phyloP scores from a whole-genome alignment of 2,888 invertebrate genomes.

The Steinernema hermaphroditum region DNA sequence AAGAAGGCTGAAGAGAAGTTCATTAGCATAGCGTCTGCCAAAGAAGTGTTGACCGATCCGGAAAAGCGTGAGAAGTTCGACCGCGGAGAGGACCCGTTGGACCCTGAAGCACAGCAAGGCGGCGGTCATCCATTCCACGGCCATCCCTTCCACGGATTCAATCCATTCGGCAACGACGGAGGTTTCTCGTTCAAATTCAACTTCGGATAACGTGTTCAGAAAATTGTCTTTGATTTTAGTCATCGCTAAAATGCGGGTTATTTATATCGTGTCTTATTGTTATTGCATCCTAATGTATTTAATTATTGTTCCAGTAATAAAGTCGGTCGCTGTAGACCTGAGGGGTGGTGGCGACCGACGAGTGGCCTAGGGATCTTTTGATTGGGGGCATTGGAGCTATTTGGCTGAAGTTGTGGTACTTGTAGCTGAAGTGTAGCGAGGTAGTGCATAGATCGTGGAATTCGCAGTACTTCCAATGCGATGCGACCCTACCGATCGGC shows the following conservation, averaged over 20 bases:
- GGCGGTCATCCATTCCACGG: conserved; percentile 44
- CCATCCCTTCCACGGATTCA: conserved; percentile 36
- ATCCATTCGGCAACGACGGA: conserved; percentile 50
- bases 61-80: conserved; percentile 94
- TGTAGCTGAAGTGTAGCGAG: too few species aligned
- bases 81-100: conserved; percentile 90
- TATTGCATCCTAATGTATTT: background rate
- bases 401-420: too few species aligned
- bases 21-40: conserved; percentile 96
- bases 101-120: conserved; percentile 78
- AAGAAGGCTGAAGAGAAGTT: conserved; percentile 94
- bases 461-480: too few species aligned
- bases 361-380: too few species aligned
- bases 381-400: too few species aligned
- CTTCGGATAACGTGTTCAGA: conserved; percentile 43
- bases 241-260: conserved; percentile 7
- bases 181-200: conserved; percentile 63
- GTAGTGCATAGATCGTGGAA: too few species aligned
- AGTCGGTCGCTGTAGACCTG: too few species aligned
- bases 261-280: conserved; percentile 8
- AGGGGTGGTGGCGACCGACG: too few species aligned
- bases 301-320: too few species aligned
- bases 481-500: too few species aligned
- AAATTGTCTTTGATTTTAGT: background rate
- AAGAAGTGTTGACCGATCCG: conserved; percentile 82